Base-by-base conservation (phyloP, 1,140 invertebrate genomes). In the Battus philenor region DNA sequence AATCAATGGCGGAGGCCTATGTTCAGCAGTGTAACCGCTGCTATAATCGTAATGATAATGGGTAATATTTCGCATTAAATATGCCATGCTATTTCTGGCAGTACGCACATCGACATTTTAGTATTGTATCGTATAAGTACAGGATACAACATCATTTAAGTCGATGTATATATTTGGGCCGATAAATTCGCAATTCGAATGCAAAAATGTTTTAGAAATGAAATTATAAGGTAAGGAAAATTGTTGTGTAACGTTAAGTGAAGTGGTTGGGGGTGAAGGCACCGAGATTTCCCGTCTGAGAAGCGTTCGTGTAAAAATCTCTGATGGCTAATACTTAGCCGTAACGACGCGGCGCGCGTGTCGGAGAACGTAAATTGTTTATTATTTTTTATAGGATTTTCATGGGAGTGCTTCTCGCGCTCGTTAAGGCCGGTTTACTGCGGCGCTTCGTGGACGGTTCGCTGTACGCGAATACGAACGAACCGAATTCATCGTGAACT, bases 381-480 rank as follows among this genome's bases (percentile, higher is more conserved):
- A 83, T 83, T 83, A 83, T 83, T 79, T 83, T 80, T 83, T 83
- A 83, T 73, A 74, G 54, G 54, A 57, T 71, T 77, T 77, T 70
- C 72, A 78, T 69, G 69, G 60, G 59, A 68, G 55, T 43, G 48
- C 47, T 30, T 48, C 32, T 44, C 30, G 26, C 31, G 47, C 55
- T 68, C 62, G 66, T 72, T 72, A 74, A 55, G 50, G 36, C 43
- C 38, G 54, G 16, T 33, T 17, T 33, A 18, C 30, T 34, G 36
- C 7, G 34, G 8, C 18, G 9, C 34, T n/a, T n/a, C n/a, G 22
- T n/a, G 8, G 22, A 10, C 12, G 20, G 22, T 26, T 39, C 9
- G 26, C 13, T 5, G 11, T 16, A 11, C 11, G 11, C 36, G 22
- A 27, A 26, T 13, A 17, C 8, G 20, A 22, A 9, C 11, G 18